Evolutionary conservation across 1,140 invertebrate species (phyloP).

Genomic region (Choristoneura fumiferana): DNA sequence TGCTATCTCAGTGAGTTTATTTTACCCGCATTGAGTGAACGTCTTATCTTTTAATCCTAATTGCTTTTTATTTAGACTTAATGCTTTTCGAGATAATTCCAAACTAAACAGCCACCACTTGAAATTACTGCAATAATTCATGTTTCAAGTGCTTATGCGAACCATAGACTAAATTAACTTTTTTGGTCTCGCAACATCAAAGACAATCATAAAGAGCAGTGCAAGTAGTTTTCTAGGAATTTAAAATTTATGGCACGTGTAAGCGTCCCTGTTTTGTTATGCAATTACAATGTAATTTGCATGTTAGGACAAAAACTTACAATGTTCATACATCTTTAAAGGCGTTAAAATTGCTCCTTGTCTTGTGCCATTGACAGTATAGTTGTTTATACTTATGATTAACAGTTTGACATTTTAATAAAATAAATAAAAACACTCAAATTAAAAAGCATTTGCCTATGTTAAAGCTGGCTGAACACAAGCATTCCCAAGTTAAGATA

Average conservation of each 20-base stretch:
- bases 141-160: slow-evolving; percentile 51
- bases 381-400: too few species aligned
- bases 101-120: slow-evolving; percentile 40
- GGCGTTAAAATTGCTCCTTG: background rate
- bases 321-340: slow-evolving; percentile 2
- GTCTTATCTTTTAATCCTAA: slow-evolving; percentile 29
- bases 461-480: too few species aligned
- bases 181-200: slow-evolving; percentile 39
- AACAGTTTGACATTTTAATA: too few species aligned
- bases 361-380: too few species aligned
- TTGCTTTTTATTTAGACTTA: slow-evolving; percentile 40
- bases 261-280: background rate
- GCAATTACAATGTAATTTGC: slow-evolving; percentile 7
- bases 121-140: slow-evolving; percentile 49
- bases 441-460: too few species aligned
- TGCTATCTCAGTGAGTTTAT: background rate
- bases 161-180: slow-evolving; percentile 27
- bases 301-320: background rate
- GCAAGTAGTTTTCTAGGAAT: slow-evolving; percentile 13
- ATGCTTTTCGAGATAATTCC: slow-evolving; percentile 50
- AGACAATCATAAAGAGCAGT: slow-evolving; percentile 25
- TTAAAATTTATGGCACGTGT: slow-evolving; percentile 18
- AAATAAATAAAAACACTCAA: too few species aligned
- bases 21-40: background rate
- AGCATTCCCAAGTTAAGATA: too few species aligned